These are phyloP conservation scores for Brachyptera risi DNA, from an alignment of 2,888 invertebrate species.

Conservation along the genomic window DNA sequence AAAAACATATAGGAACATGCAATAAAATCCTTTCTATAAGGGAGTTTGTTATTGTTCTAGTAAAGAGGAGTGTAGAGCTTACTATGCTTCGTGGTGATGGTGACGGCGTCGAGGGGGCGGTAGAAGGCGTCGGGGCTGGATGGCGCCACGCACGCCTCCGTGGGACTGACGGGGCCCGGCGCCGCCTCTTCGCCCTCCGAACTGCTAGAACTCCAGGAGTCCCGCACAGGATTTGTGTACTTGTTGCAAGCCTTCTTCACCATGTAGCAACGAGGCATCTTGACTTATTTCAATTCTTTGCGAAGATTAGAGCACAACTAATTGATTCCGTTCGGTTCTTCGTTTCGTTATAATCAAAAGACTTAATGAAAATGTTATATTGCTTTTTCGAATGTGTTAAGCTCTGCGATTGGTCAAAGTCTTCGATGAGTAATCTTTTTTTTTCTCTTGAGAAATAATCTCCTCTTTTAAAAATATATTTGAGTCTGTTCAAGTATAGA, in stretches of 20 bases:
- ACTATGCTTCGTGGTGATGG: constrained; percentile 29
- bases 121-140: constrained; percentile 49
- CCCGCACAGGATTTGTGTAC: constrained; percentile 37
- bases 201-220: constrained; percentile 30
- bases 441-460: too few relatives aligned
- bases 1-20: too few relatives aligned
- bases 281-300: too few relatives aligned
- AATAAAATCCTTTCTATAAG: too few relatives aligned
- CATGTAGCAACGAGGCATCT: constrained; percentile 33
- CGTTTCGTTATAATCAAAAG: too few relatives aligned
- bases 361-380: background rate
- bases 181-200: constrained; percentile 39
- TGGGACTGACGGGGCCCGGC: constrained; percentile 49
- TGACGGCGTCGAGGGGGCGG: constrained; percentile 32
- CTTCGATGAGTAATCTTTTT: background rate
- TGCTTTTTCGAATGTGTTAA: constrained; percentile 13
- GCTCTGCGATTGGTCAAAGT: constrained; percentile 15
- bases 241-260: constrained; percentile 57
- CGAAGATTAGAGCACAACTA: background rate
- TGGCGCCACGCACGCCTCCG: constrained; percentile 58
- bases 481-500: background rate
- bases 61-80: too few relatives aligned
- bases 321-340: background rate
- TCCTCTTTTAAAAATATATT: background rate
- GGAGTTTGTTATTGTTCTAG: background rate